Evolutionary conservation across 2,888 invertebrate genomes (phyloP), one percentile per base, ranked within the genome.

Genomic region (Archips xylosteana): DNA sequence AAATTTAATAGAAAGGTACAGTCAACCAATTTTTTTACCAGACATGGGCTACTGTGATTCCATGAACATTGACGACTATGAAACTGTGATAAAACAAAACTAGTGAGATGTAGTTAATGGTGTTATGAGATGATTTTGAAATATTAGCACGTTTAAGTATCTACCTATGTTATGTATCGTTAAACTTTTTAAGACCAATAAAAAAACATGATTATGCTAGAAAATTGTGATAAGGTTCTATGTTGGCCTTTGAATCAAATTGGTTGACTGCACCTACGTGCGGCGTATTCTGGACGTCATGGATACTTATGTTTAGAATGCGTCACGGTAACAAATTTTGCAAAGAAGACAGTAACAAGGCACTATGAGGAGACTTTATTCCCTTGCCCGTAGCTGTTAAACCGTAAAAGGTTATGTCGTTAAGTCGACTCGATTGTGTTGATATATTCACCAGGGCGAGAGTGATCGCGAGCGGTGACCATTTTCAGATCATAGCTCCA

Each of bases 281-380:
- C 47, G 13, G 6, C 13, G 32, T 15, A 57, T 36, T 36, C 49
- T 32, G 13, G 39, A 8, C 32, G 57, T 13, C 2, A 63, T 63
- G 32, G 13, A 57, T 23, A 8, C 39, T 32, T 15, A 54, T 54
- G 61, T 79, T 81, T 80, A 79, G 79, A 79, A 78, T 76, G 75
- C 69, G 69, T 75, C 75, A 75, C 76, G 76, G 80, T 83, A 80
- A 65, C 74, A 74, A 80, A 82, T 83, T 82, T 85, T 78, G 81
- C 80, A 78, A 80, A 82, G 77, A 73, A 65, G 86, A 85, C 83
- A 82, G 82, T 85, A 85, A 85, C 84, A 85, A 84, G 83, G 79
- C 77, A 79, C 83, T 78, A 81, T 75, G 80, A 79, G 81, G 76
- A 83, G 81, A 82, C 81, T 82, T 85, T 80, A 83, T 79, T 76